These are phyloP conservation scores for Amyelois transitella DNA, from an alignment of 1,140 invertebrate genomes.

Conservation along the genomic window DNA sequence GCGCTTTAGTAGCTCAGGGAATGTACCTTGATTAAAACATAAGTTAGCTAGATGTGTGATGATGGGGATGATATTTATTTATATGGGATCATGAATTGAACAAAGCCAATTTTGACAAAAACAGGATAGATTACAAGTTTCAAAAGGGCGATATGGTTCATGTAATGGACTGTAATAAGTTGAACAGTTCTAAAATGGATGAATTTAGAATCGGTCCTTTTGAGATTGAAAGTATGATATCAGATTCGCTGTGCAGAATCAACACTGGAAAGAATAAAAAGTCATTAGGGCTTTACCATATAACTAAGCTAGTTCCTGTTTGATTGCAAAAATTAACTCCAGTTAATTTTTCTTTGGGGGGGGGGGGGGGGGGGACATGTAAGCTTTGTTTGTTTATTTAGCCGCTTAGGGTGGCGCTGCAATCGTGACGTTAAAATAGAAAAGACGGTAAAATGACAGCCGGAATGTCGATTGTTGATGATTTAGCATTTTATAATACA, in stretches of 20 bases:
- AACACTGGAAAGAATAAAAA: conserved; percentile 13
- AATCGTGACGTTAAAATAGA: no score
- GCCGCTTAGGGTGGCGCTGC: no score
- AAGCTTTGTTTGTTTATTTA: no score
- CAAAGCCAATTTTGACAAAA: conserved; percentile 16
- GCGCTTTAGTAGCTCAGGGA: no score
- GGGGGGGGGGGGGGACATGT: neutral
- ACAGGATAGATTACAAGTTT: conserved; percentile 18
- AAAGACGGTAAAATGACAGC: no score
- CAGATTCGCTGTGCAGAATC: conserved; percentile 14
- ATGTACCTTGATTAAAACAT: no score
- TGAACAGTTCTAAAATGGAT: no score
- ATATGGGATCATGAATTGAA: conserved; percentile 15
- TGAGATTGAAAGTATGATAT: conserved; percentile 16
- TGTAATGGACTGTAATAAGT: conserved; percentile 14
- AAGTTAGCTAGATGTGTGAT: no score
- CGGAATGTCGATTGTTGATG: no score
- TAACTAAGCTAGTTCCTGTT: conserved; percentile 15
- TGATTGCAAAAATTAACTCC: neutral
- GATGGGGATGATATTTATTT: no score
- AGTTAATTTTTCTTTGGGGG: neutral
- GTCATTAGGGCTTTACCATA: conserved; percentile 8
- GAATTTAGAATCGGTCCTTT: conserved; percentile 13
- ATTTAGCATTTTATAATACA: no score
- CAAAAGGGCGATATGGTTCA: conserved; percentile 17